These are phyloP conservation scores for Tachysurus fulvidraco DNA, from an alignment of 2,113 vertebrate genomes.

Conservation along the genomic window DNA sequence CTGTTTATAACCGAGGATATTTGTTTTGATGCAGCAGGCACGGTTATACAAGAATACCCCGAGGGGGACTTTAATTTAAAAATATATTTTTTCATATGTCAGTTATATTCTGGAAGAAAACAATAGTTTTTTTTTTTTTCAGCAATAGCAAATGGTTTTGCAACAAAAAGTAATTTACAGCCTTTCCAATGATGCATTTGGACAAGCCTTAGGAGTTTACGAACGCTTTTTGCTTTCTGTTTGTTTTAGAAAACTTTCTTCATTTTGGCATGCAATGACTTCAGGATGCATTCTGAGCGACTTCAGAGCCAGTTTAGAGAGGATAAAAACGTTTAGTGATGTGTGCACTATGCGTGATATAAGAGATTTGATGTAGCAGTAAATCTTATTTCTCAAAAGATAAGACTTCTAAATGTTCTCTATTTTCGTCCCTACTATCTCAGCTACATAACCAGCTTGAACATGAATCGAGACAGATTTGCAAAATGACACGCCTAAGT, in stretches of 20 bases:
- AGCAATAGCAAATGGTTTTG: constrained; percentile 14
- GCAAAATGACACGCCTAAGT: not conserved
- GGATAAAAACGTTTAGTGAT: not conserved
- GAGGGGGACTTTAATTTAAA: constrained; percentile 27
- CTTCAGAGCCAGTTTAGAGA: not conserved
- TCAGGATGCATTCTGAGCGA: constrained; percentile 9
- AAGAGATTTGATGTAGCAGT: constrained; percentile 8
- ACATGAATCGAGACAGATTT: not conserved
- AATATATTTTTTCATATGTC: constrained; percentile 27
- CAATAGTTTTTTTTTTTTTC: not conserved
- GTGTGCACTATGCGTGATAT: not conserved
- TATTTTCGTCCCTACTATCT: not conserved
- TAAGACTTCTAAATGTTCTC: not conserved
- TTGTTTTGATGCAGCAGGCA: constrained; percentile 28
- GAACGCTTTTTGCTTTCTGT: not conserved
- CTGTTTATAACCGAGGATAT: constrained; percentile 22
- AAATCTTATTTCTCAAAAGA: not conserved
- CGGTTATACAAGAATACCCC: constrained; percentile 11
- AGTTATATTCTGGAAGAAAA: constrained; percentile 8
- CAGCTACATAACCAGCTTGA: not conserved
- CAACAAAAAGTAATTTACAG: constrained; percentile 19
- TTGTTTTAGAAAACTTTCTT: constrained; percentile 13
- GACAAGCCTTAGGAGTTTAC: not conserved
- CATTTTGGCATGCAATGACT: constrained; percentile 10
- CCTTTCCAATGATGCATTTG: not conserved